These are phyloP conservation scores for Geotrypetes seraphini DNA, from an alignment of 2,797 vertebrate genomes.

Conservation along the genomic window DNA sequence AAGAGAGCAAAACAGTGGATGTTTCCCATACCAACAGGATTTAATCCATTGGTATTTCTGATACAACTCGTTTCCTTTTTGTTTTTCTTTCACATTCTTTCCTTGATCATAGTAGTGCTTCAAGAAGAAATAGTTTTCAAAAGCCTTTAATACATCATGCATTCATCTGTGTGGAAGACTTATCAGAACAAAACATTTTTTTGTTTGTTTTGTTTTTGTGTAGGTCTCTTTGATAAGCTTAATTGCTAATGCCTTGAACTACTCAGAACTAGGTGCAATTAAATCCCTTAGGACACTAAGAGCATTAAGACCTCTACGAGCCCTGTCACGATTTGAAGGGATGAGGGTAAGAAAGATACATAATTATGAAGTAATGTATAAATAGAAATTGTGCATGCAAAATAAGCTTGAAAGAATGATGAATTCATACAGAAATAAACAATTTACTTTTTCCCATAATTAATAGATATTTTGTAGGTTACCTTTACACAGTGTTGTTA, in stretches of 20 bases:
- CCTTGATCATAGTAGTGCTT: no score
- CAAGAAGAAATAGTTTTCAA: no score
- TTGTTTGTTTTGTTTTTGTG: slow-evolving; percentile 4
- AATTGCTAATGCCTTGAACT: slow-evolving; percentile 15
- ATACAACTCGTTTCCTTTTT: no score
- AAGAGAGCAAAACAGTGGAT: no score
- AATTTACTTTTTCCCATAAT: no score
- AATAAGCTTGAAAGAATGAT: slow-evolving; percentile 8
- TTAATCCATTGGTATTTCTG: neutral
- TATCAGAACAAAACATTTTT: slow-evolving; percentile 5
- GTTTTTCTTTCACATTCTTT: no score
- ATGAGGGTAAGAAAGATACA: slow-evolving; percentile 80
- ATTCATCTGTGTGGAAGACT: neutral
- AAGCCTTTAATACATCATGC: no score
- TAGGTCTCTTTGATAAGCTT: slow-evolving; percentile 14
- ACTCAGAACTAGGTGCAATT: slow-evolving; percentile 60
- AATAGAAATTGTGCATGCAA: slow-evolving; percentile 1
- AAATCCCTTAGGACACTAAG: slow-evolving; percentile 89
- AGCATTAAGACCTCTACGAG: slow-evolving; percentile 88
- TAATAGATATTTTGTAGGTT: no score
- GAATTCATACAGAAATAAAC: neutral
- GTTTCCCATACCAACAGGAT: neutral
- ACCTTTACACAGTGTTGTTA: no score
- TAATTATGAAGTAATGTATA: slow-evolving; percentile 1
- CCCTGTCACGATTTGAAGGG: slow-evolving; percentile 93